Conservation (phyloP, 2,797 vertebrate genomes). For the Sebastes goodei region DNA sequence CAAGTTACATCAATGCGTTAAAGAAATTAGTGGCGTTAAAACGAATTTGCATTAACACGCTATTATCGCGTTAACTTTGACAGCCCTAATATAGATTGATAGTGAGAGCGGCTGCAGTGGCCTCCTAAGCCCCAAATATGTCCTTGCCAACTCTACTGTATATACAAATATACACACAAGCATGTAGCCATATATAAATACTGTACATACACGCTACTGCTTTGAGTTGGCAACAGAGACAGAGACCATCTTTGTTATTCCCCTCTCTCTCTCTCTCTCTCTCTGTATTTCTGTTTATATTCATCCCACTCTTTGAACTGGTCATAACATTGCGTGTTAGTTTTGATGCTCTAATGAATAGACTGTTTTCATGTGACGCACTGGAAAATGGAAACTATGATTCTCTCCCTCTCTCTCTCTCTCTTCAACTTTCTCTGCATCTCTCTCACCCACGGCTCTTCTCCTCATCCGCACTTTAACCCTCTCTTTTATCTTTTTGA, state of each 20-base stretch:
- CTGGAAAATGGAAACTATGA: slow-evolving; percentile 74
- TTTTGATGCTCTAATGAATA: slow-evolving; percentile 75
- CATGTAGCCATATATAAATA: slow-evolving; percentile 3
- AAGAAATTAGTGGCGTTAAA: background rate
- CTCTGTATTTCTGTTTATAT: slow-evolving; percentile 68
- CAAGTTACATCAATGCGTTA: too few species aligned
- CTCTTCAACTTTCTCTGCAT: slow-evolving; percentile 9
- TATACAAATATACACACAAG: slow-evolving; percentile 34
- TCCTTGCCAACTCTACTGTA: background rate
- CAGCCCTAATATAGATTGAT: background rate
- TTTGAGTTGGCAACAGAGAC: slow-evolving; percentile 44
- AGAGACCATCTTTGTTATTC: slow-evolving; percentile 61
- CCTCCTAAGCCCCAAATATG: background rate
- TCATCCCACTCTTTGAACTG: slow-evolving; percentile 67
- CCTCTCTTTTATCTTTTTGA: slow-evolving; percentile 31
- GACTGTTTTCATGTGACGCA: slow-evolving; percentile 69
- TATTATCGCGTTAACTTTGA: background rate
- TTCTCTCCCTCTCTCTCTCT: slow-evolving; percentile 13
- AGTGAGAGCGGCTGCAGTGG: background rate
- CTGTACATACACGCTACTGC: slow-evolving; percentile 21
- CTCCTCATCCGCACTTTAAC: slow-evolving; percentile 39
- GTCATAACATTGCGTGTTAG: slow-evolving; percentile 63
- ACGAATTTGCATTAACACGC: background rate
- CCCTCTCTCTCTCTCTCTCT: background rate
- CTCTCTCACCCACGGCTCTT: slow-evolving; percentile 11